Evolutionary conservation across 2,113 vertebrate genomes (phyloP).

Genomic region (Mastomys natalensis): DNA sequence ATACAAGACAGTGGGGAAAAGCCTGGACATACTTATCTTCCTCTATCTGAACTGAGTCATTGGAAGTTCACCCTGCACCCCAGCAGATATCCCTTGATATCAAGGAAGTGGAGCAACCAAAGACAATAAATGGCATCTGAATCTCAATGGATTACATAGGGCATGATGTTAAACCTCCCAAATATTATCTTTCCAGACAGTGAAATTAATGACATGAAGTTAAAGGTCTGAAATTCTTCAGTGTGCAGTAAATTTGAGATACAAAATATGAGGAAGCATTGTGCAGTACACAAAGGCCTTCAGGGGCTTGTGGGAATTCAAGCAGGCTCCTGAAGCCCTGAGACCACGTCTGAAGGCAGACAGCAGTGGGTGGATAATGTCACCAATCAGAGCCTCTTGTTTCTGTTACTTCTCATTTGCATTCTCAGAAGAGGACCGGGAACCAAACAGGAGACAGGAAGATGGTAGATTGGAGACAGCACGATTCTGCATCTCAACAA

Average conservation of each 20-base stretch:
- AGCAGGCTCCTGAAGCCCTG: not conserved
- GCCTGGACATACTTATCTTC: not conserved
- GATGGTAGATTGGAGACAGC: not conserved
- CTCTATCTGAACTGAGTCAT: not conserved
- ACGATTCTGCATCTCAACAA: not conserved
- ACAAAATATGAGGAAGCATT: not conserved
- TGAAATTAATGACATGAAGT: not conserved
- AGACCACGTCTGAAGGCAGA: not conserved
- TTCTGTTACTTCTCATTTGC: not conserved
- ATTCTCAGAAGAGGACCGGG: not conserved
- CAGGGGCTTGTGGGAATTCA: not conserved
- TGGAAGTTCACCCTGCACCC: not conserved
- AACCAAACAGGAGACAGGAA: not conserved
- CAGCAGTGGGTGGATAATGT: not conserved
- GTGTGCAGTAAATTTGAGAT: not conserved
- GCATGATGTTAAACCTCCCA: not conserved
- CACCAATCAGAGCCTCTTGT: not conserved
- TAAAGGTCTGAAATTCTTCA: not conserved
- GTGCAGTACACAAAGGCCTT: not conserved
- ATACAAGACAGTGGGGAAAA: accelerated
- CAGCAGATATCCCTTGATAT: too few relatives aligned
- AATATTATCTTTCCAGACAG: not conserved
- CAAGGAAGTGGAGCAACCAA: not conserved
- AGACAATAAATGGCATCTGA: not conserved
- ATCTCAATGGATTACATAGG: not conserved